These are phyloP conservation scores for Aptenodytes patagonicus DNA, from an alignment of 2,113 vertebrate genomes.

Conservation along the genomic window DNA sequence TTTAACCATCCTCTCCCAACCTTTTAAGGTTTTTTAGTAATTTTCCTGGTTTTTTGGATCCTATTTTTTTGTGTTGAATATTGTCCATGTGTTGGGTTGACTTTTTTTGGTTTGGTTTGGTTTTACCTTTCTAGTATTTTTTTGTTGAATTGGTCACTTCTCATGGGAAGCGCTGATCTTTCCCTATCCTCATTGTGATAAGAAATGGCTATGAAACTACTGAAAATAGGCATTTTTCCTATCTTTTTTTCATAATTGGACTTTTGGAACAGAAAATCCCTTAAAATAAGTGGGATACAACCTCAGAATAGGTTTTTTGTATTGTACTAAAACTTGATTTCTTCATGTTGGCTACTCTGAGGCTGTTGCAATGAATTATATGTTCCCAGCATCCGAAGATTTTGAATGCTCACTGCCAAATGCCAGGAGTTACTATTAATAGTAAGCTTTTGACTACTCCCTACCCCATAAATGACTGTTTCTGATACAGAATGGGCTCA, in stretches of 20 bases:
- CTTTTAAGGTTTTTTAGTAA: background rate
- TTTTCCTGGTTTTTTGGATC: background rate
- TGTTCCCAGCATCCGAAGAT: background rate
- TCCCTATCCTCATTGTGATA: background rate
- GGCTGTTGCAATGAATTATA: background rate
- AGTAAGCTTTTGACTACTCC: background rate
- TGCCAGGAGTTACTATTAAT: background rate
- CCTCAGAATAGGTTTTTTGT: background rate
- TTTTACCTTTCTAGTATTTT: background rate
- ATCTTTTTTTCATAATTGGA: background rate
- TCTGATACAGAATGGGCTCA: background rate
- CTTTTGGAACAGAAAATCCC: background rate
- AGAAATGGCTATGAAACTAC: fast-evolving
- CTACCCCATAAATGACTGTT: background rate
- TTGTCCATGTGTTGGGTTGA: fast-evolving
- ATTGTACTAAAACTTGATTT: background rate
- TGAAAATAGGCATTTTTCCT: background rate
- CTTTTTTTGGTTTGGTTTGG: background rate
- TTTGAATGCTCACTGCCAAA: background rate
- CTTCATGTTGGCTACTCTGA: background rate
- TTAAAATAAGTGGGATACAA: background rate
- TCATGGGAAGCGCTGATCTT: background rate
- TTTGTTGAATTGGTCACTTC: background rate
- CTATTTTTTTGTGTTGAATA: background rate
- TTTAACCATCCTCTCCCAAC: background rate